A percentile compares a stretch with the other conserved stretches of the same genome.
phyloP scores from a whole-genome alignment of 2,113 vertebrate genomes.

The Trochalopteron elliotii region DNA sequence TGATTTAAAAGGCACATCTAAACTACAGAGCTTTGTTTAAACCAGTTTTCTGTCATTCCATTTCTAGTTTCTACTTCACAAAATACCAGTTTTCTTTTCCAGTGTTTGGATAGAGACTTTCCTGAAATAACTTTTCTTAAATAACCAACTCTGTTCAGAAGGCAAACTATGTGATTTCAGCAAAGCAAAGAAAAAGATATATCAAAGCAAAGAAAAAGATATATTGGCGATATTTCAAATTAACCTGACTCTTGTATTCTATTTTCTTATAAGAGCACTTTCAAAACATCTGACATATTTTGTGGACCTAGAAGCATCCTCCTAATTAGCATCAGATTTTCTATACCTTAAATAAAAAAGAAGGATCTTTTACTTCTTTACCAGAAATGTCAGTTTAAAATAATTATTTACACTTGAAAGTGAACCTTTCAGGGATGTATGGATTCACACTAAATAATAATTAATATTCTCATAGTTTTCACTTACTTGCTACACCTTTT shows the following conservation, averaged over 20 bases:
- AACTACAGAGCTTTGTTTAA: conserved; percentile 3
- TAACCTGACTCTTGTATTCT: conserved; percentile 46
- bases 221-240: conserved; percentile 56
- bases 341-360: neutral
- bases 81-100: conserved; percentile 46
- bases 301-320: conserved; percentile 42
- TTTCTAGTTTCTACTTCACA: conserved; percentile 41
- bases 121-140: conserved; percentile 63
- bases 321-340: conserved; percentile 40
- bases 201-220: neutral
- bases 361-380: neutral
- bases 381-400: neutral
- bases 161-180: conserved; percentile 51
- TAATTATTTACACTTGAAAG: neutral
- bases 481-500: neutral
- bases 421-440: neutral
- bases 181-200: conserved; percentile 58
- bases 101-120: conserved; percentile 50
- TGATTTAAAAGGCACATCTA: neutral
- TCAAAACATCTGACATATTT: conserved; percentile 24
- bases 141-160: conserved; percentile 39
- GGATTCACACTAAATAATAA: neutral
- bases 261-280: conserved; percentile 63
- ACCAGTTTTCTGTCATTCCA: conserved; percentile 30
- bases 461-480: neutral